Base-by-base conservation (phyloP, 2,888 invertebrate genomes). In the Allolobophora icterica region DNA sequence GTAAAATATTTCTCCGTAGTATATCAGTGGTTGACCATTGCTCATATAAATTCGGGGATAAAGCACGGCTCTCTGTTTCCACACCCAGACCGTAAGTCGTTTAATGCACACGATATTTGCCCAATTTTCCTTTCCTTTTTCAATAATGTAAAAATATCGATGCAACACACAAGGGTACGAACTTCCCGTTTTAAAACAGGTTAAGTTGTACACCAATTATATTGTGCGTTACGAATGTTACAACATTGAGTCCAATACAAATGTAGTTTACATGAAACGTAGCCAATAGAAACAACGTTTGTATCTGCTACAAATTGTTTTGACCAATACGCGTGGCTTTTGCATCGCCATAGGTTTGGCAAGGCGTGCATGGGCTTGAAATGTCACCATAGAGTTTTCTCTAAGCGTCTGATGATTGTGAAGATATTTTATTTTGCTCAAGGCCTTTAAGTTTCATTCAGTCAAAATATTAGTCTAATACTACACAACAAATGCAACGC, bases 111-210 rank as follows among this genome's bases (percentile, higher is more conserved):
- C 3, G n/a, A n/a, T 71, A 71, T 71, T 71, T 71, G 71, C 30
- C 17, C 71, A 71, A 71, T 71, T 71, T 71, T n/a, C 30, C 71
- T 71, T 71, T 71, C 71, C 71, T 71, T 71, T 71, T 71, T 71
- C 71, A n/a, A 71, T 71, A 71, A 71, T 71, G 30, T n/a, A n/a
- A 71, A 71, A 71, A 71, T n/a, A 71, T 71, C 11, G 71, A 71
- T 71, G 11, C 71, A 71, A 1, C 71, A n/a, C 71, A 71, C 71
- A 71, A 71, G 71, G 71, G 71, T 71, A 71, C 71, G 71, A 71
- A 71, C 71, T 71, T 71, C 71, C 71, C 71, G 71, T 71, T 71
- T 71, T 71, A 71, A 71, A 71, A 71, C 71, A 71, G 71, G 71
- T 71, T 71, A 71, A 71, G 71, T 71, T 71, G 71, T 71, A 30